Percentiles rank a stretch among this genome's conserved stretches.
phyloP scores from a whole-genome alignment of 2,113 vertebrate species.

The Festucalex cinctus region DNA sequence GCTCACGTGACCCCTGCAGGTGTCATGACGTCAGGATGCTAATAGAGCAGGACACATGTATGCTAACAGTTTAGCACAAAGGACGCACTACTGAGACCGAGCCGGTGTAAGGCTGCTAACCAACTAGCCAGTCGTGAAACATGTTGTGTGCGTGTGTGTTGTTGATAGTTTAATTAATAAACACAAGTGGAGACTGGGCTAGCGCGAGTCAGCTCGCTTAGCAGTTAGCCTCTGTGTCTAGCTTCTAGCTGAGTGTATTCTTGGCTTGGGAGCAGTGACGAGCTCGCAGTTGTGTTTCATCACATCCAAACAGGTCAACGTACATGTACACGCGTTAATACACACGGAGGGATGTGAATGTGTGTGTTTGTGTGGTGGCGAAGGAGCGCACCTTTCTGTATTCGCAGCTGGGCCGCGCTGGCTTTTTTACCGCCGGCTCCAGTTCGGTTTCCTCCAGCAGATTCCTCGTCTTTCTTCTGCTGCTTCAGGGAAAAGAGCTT shows the following conservation, averaged over 20 bases:
- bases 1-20: neutral
- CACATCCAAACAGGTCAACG: neutral
- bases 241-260: neutral
- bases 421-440: slow-evolving; percentile 87
- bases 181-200: slow-evolving; percentile 16
- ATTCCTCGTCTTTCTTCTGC: slow-evolving; percentile 99
- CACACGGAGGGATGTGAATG: neutral
- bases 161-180: slow-evolving; percentile 40
- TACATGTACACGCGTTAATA: neutral
- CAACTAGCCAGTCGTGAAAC: neutral
- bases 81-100: neutral
- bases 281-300: neutral
- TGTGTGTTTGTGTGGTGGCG: neutral
- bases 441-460: slow-evolving; percentile 87
- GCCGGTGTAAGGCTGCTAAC: neutral
- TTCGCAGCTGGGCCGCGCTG: slow-evolving; percentile 92
- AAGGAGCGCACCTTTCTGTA: slow-evolving; percentile 84
- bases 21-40: neutral
- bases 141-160: neutral
- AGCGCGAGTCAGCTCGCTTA: slow-evolving; percentile 29
- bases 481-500: slow-evolving; percentile 96
- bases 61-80: neutral
- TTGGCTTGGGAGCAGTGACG: neutral
- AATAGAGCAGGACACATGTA: neutral
- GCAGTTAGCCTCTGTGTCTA: slow-evolving; percentile 15